Evolutionary conservation across 2,888 invertebrate species (phyloP), one percentile per base, ranked within the genome.

Genomic region (Microctonus hyperodae): DNA sequence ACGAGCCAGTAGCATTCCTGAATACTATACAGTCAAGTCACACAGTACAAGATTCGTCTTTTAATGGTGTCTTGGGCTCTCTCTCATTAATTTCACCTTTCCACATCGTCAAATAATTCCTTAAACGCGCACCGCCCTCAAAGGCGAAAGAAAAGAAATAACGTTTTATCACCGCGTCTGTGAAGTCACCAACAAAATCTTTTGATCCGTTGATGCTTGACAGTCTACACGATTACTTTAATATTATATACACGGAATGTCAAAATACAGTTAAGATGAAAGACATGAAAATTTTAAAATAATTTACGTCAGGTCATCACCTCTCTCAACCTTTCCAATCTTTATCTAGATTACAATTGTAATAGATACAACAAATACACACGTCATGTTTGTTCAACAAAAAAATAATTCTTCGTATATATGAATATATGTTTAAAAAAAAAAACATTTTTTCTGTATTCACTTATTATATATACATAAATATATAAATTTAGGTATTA

Each of bases 401-500:
- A 37, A 35, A 37, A 58, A 16, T n/a, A 31, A 25, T 13, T 20
- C 4, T 50, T 50, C 28, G 13, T 51, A 51, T 11, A 23, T 25
- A 51, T 51, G 16, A 51, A 25, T 25, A 51, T 11, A 51, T 25
- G 25, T 25, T 25, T 5, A 13, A 50, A 22, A 51, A 22, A 25
- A 35, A 51, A 23, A 37, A 25, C 56, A 40, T 67, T 67, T 35
- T 67, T 67, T 53, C 55, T 59, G 53, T 58, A 63, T 58, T 64
- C 37, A 63, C 59, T 60, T 51, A 33, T 66, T 60, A 68, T 48
- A 64, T 11, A 69, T 64, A 56, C 63, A 70, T 70, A 72, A 28
- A n/a, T n/a, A n/a, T n/a, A n/a, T n/a, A n/a, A 64, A 70, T 67
- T 58, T 68, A 70, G 61, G 69, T 69, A 70, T 65, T 62, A 70